These are phyloP conservation scores for Tupaia chinensis DNA, from an alignment of 2,113 vertebrate species.

Conservation along the genomic window DNA sequence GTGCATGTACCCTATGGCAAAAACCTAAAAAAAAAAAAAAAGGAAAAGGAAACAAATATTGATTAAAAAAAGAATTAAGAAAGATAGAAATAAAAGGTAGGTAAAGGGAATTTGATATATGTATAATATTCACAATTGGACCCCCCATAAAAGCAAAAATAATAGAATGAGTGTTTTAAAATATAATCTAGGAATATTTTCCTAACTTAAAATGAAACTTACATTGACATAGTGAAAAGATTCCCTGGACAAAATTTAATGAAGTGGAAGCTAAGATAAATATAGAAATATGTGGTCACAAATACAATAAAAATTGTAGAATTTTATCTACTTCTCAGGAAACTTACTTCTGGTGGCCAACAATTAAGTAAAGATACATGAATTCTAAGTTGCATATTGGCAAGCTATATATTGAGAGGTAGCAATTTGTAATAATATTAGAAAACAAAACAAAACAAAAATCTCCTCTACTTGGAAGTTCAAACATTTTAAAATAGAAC, in stretches of 20 bases:
- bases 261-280: neutral
- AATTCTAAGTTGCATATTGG: neutral
- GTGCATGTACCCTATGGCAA: neutral
- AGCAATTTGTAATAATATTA: neutral
- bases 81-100: neutral
- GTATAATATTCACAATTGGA: neutral
- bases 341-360: neutral
- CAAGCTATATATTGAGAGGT: neutral
- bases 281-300: neutral
- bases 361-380: neutral
- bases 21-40: neutral
- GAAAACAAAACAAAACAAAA: neutral
- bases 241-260: neutral
- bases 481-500: neutral
- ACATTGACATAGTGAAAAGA: neutral
- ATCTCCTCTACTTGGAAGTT: neutral
- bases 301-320: neutral
- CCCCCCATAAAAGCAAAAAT: neutral
- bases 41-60: neutral
- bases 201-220: neutral
- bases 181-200: neutral
- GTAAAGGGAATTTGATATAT: neutral
- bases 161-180: slow-evolving; percentile 21
- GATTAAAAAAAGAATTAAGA: no score
- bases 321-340: neutral